phyloP scores from a whole-genome alignment of 2,888 invertebrate genomes.

The Euzetes globulus region DNA sequence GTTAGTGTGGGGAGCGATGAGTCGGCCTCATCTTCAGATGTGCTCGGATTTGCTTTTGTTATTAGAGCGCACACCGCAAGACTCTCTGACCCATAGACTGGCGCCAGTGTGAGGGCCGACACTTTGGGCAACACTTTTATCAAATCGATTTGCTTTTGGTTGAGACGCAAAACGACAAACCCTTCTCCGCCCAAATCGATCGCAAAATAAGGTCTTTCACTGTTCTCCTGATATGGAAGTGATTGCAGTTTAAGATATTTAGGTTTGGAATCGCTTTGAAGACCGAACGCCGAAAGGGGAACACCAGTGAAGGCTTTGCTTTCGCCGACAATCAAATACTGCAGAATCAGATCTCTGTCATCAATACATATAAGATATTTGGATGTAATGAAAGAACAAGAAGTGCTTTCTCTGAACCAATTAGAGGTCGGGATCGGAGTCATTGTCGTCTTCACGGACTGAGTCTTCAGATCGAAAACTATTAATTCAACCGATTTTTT shows the following conservation, averaged over 20 bases:
- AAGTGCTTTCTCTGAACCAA: conserved; percentile 16
- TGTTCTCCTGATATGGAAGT: conserved; percentile 37
- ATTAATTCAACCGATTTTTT: neutral
- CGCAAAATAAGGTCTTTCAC: conserved; percentile 39
- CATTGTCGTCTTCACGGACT: neutral
- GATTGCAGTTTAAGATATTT: conserved; percentile 33
- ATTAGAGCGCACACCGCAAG: conserved; percentile 15
- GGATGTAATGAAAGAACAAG: conserved; percentile 9
- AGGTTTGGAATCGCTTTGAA: conserved; percentile 26
- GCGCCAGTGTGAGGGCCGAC: conserved; percentile 23
- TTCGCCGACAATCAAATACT: conserved; percentile 38
- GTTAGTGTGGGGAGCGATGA: neutral
- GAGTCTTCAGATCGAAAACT: conserved; percentile 9
- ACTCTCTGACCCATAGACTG: neutral
- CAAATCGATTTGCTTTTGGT: conserved; percentile 38
- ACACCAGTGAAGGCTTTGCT: conserved; percentile 38
- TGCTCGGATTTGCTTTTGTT: conserved; percentile 21
- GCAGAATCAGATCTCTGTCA: conserved; percentile 34
- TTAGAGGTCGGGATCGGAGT: conserved; percentile 1
- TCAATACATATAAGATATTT: conserved; percentile 40
- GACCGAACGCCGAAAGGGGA: conserved; percentile 38
- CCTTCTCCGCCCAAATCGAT: conserved; percentile 38
- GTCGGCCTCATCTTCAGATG: conserved; percentile 12
- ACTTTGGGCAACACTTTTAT: conserved; percentile 38
- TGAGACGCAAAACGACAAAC: conserved; percentile 36